Conservation (phyloP, 2,888 invertebrate genomes). For the Drosophila meridionalis region DNA sequence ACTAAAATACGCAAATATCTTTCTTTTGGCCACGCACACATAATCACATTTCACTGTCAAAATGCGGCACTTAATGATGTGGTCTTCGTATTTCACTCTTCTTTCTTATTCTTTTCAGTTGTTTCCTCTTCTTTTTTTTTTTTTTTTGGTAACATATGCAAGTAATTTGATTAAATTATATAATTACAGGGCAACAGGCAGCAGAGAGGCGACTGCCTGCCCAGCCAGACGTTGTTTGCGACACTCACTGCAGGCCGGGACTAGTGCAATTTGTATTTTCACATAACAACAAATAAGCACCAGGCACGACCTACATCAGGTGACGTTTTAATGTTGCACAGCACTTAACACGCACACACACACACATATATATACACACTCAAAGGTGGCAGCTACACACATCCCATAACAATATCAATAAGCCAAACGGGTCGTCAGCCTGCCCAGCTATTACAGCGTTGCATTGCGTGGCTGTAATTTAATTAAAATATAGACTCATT, state of each 20-base stretch:
- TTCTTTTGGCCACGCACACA: constrained; percentile 66
- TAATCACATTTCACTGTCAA: constrained; percentile 76
- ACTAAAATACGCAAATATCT: constrained; percentile 78
- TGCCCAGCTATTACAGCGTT: constrained; percentile 50
- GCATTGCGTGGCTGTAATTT: constrained; percentile 63
- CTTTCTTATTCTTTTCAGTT: constrained; percentile 19
- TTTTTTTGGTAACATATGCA: constrained; percentile 80
- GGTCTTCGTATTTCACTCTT: constrained; percentile 44
- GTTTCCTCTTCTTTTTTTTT: constrained; percentile 26
- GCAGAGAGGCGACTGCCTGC: constrained; percentile 4
- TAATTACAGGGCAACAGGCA: constrained; percentile 79
- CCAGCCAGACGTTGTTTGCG: constrained; percentile 59
- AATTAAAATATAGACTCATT: constrained; percentile 73
- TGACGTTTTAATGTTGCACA: constrained; percentile 73
- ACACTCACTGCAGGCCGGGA: constrained; percentile 87
- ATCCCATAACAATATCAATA: constrained; percentile 59
- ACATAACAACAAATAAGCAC: constrained; percentile 87
- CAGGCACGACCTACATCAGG: constrained; percentile 86
- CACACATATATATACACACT: constrained; percentile 5
- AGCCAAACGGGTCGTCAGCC: constrained; percentile 40
- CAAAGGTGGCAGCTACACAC: constrained; percentile 19
- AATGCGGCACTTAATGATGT: constrained; percentile 67
- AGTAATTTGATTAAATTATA: constrained; percentile 83
- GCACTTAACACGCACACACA: constrained; percentile 44
- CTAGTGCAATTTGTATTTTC: constrained; percentile 87